Conservation (phyloP, 2,888 invertebrate species). For the Eumerus sabulonum region DNA sequence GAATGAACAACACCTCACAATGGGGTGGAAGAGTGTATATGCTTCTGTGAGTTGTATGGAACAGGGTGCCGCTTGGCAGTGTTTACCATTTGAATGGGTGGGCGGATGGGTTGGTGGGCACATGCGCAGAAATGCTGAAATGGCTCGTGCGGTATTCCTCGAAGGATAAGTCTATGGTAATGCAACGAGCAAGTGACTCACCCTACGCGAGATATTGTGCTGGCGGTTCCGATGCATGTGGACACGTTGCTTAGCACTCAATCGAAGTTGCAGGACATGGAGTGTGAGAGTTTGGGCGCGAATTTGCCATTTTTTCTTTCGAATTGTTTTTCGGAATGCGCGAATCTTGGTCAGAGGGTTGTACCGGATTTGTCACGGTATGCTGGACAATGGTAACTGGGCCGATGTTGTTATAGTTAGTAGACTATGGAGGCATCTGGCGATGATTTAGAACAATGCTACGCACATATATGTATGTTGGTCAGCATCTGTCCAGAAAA, state of each 20-base stretch:
- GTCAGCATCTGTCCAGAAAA: no score
- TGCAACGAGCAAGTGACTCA: conserved; percentile 41
- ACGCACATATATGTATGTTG: no score
- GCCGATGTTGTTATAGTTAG: no score
- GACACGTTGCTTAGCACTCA: conserved; percentile 21
- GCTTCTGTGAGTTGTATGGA: conserved; percentile 13
- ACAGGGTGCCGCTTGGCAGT: conserved; percentile 41
- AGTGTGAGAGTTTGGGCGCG: conserved; percentile 24
- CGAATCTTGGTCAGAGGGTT: neutral
- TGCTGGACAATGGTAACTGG: no score
- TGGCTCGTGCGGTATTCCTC: conserved; percentile 20
- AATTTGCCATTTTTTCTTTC: conserved; percentile 10
- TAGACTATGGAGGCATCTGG: no score
- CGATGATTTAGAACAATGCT: no score
- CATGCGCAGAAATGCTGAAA: conserved; percentile 47
- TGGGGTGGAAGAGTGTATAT: conserved; percentile 23
- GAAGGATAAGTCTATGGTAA: conserved; percentile 56
- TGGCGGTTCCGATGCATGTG: conserved; percentile 58
- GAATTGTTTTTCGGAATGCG: neutral
- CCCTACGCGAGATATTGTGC: conserved; percentile 4
- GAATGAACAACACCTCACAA: conserved; percentile 60
- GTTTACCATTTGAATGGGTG: conserved; percentile 34
- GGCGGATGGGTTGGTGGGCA: conserved; percentile 19
- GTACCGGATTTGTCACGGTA: neutral
- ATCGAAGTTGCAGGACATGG: conserved; percentile 25